Base-by-base conservation (phyloP, 2,888 invertebrate species). In the Trachelus iudaicus region DNA sequence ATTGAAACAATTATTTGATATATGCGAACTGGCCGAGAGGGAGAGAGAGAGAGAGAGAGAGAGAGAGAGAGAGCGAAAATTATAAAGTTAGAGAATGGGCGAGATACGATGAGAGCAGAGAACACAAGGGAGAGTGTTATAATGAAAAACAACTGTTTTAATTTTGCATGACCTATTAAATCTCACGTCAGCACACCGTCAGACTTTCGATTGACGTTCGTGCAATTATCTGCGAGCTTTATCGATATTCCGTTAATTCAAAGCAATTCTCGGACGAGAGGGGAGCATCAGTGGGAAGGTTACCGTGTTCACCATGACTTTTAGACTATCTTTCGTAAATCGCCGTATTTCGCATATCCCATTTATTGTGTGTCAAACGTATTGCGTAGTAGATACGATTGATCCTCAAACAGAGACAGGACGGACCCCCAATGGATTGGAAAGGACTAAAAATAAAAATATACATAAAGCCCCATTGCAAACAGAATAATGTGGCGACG, bases 101-200 rank as follows among this genome's bases (percentile, higher is more conserved):
- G 74, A 74, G 30, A 37, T 37, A 74, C 33, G 34, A 34, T 15
- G n/a, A 35, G 34, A 3, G 71, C 6, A 71, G 71, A 34, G 71
- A 71, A 69, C 31, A 40, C 23, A 9, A 56, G 56, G 56, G 56
- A 56, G 9, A 9, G 56, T 56, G 33, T 33, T 34, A 31, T 34
- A 34, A 71, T 71, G 71, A 33, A 71, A 71, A 71, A 34, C 6
- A 74, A 34, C 69, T 75, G 33, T 75, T 68, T 34, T 71, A 71
- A 71, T 71, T n/a, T 71, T 23, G 33, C 31, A 23, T 77, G 75
- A 75, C 69, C 35, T 75, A 77, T 75, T 69, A 69, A 77, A 73
- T 13, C 68, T 69, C 34, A 31, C 23, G 69, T 74, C 68, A 77
- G 23, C 56, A 23, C 56, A 56, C 56, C 56, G 9, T 56, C 56